phyloP scores from a whole-genome alignment of 2,797 vertebrate genomes.

The Gymnodraco acuticeps region DNA sequence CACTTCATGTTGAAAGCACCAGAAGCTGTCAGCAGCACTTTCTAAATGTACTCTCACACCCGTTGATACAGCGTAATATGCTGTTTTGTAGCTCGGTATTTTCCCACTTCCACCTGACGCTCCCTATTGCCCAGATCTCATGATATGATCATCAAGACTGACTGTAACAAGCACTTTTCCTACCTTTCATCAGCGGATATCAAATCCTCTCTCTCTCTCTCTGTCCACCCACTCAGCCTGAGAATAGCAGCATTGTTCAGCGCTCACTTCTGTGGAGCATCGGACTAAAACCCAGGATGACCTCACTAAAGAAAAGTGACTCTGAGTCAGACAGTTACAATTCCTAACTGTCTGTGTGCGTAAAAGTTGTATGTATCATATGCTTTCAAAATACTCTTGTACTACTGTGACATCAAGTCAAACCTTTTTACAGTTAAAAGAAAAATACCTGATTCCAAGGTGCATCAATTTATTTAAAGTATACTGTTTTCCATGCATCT shows the following conservation, averaged over 20 bases:
- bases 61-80: slow-evolving; percentile 4
- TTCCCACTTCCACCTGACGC: slow-evolving; percentile 43
- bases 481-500: no score
- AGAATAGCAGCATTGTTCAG: slow-evolving; percentile 73
- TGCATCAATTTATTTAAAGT: no score
- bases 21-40: slow-evolving; percentile 26
- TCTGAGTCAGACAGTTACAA: slow-evolving; percentile 29
- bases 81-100: slow-evolving; percentile 8
- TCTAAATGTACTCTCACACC: slow-evolving; percentile 3
- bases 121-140: slow-evolving; percentile 28
- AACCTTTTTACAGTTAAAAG: no score
- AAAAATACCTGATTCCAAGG: no score
- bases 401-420: no score
- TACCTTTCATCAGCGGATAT: slow-evolving; percentile 64
- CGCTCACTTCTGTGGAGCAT: slow-evolving; percentile 44
- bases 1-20: neutral
- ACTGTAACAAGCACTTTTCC: slow-evolving; percentile 67
- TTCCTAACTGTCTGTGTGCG: slow-evolving; percentile 5
- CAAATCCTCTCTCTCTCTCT: slow-evolving; percentile 22
- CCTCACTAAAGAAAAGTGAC: slow-evolving; percentile 24
- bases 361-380: slow-evolving; percentile 3
- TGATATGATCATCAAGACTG: slow-evolving; percentile 42
- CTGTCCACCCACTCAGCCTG: slow-evolving; percentile 61
- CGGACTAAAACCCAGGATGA: slow-evolving; percentile 50
- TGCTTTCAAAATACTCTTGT: slow-evolving; percentile 2